Base-by-base conservation (phyloP, 1,140 invertebrate genomes). In the Hylaeus volcanicus region DNA sequence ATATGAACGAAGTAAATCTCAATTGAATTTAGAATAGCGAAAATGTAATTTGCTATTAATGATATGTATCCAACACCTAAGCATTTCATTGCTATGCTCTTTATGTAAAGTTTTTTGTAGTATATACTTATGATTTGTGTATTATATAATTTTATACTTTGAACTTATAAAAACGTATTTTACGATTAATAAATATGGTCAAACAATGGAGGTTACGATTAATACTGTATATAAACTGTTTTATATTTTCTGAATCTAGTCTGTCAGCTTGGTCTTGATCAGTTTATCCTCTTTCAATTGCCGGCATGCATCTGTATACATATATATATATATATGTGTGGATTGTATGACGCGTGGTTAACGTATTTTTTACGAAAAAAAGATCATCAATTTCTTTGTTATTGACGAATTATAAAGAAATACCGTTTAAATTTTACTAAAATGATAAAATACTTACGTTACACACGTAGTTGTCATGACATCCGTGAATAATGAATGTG, bases 91-190 rank as follows among this genome's bases (percentile, higher is more conserved):
- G 8, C 2, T 51, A 51, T 51, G 51, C 11, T 51, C 51, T 6
- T 51, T 9, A 51, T 8, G 45, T 64, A 39, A n/a, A 39, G 5
- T 1, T 53, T 73, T 1, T 60, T 61, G 26, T 26, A 26, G 26
- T 26, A 26, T 26, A 26, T n/a, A 56, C 5, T 56, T 37, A 6
- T 56, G 8, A 45, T 65, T 64, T 45, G 14, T 37, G 9, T 56
- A 55, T 79, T 39, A 48, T 45, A 48, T 14, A 43, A 55, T 56
- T 48, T 73, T 65, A 41, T 56, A 64, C 69, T 73, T 79, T 64
- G 77, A 65, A 73, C 51, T 53, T 45, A 9, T 41, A 73, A 64
- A 45, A 43, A 0, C 5, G 9, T 53, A n/a, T 41, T 45, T 26
- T 41, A 39, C 41, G 11, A 45, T 63, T 43, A 14, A 2, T 1